Base-by-base conservation (phyloP, 2,888 invertebrate species). In the Eupithecia insigniata region DNA sequence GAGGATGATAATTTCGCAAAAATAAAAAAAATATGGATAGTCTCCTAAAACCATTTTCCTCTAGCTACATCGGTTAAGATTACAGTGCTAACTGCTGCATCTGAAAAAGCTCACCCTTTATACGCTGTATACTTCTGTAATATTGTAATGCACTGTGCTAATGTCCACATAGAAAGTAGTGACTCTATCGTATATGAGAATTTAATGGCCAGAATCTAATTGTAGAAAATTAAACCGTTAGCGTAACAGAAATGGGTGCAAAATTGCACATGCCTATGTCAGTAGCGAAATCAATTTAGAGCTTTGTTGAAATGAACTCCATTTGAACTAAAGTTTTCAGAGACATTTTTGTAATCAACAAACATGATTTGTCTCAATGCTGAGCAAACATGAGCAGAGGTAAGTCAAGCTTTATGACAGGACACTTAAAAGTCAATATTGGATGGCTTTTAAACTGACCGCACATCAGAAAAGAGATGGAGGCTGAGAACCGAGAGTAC, bases 151-250 rank as follows among this genome's bases (percentile, higher is more conserved):
- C 55, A 55, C 55, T 55, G 55, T 55, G 55, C 55, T 55, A 55
- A 55, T 55, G 55, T 55, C 26, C 55, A 55, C 66, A 46, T 28
- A 22, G 46, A 66, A 66, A 51, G 30, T 66, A 66, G 43, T 30
- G 30, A 46, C 66, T 46, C 60, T 62, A 62, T 32, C 61, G n/a
- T 18, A 30, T n/a, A 62, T 62, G 61, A 62, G 61, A 62, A 62
- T 62, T 62, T 62, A 62, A 62, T 62, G 61, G 61, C 10, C n/a
- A 62, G 61, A 62, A 62, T 62, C 16, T 60, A 30, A 60, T 60
- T 60, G 61, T n/a, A 34, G n/a, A 62, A 62, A 62, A 62, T 62
- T 62, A 62, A 62, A 62, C 61, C 61, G 61, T 62, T n/a, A 32
- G 32, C n/a, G 61, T 62, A 22, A 62, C 60, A 60, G 32, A 62